phyloP scores from a whole-genome alignment of 2,113 vertebrate genomes.

The Todiramphus saurophagus region DNA sequence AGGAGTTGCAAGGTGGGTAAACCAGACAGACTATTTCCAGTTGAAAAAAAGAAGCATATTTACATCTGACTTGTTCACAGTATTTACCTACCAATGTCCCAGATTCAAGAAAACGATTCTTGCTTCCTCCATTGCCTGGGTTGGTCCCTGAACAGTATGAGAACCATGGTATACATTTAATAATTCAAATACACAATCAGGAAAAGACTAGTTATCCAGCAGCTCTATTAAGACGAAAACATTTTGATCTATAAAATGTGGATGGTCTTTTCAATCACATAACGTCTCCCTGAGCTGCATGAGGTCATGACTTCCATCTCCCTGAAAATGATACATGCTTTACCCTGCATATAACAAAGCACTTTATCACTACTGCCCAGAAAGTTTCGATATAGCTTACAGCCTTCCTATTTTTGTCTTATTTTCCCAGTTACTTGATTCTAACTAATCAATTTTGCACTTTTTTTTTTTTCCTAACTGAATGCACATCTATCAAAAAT shows the following conservation, averaged over 20 bases:
- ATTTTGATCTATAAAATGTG: background rate
- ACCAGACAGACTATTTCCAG: background rate
- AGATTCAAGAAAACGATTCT: background rate
- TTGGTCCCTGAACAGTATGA: background rate
- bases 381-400: background rate
- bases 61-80: background rate
- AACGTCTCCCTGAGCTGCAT: background rate
- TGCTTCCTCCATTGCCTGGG: background rate
- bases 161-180: background rate
- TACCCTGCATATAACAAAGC: background rate
- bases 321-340: background rate
- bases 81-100: background rate
- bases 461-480: background rate
- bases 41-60: rapidly evolving
- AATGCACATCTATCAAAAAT: background rate
- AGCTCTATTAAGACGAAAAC: background rate
- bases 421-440: background rate
- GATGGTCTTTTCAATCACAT: background rate
- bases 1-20: background rate
- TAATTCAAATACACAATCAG: background rate
- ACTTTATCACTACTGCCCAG: background rate
- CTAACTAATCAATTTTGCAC: background rate
- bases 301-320: background rate
- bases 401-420: background rate
- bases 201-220: background rate